These are phyloP conservation scores for Leptodactylus fallax DNA, from an alignment of 2,797 vertebrate genomes.

Conservation along the genomic window DNA sequence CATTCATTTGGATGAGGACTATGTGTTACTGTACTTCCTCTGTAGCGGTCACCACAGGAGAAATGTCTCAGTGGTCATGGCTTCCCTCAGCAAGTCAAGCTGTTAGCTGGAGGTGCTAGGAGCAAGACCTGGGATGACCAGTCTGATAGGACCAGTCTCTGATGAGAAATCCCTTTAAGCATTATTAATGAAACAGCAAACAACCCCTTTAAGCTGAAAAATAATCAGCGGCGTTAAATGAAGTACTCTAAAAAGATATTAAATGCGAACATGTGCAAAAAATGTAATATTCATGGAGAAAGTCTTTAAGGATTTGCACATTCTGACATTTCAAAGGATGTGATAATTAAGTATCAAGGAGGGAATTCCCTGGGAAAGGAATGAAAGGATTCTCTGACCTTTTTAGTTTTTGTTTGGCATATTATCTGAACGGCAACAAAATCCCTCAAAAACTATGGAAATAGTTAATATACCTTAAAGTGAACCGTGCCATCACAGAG, in stretches of 20 bases:
- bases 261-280: not conserved
- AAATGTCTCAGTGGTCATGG: no score
- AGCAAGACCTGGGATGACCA: no score
- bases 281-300: not conserved
- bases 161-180: no score
- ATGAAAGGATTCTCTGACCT: not conserved
- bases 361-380: not conserved
- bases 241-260: not conserved
- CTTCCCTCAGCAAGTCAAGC: no score
- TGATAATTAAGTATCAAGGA: conserved; percentile 10
- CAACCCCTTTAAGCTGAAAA: not conserved
- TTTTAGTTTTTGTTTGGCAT: not conserved
- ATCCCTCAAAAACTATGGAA: no score
- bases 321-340: conserved; percentile 12
- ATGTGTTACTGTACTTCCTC: no score
- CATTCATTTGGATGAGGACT: no score
- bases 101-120: no score
- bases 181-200: no score
- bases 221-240: not conserved
- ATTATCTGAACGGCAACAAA: not conserved
- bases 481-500: no score
- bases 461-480: not conserved
- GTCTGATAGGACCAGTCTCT: no score
- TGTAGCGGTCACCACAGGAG: no score
- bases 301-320: not conserved